These are phyloP conservation scores for Scalopus aquaticus DNA, from an alignment of 2,113 vertebrate genomes.

Conservation along the genomic window DNA sequence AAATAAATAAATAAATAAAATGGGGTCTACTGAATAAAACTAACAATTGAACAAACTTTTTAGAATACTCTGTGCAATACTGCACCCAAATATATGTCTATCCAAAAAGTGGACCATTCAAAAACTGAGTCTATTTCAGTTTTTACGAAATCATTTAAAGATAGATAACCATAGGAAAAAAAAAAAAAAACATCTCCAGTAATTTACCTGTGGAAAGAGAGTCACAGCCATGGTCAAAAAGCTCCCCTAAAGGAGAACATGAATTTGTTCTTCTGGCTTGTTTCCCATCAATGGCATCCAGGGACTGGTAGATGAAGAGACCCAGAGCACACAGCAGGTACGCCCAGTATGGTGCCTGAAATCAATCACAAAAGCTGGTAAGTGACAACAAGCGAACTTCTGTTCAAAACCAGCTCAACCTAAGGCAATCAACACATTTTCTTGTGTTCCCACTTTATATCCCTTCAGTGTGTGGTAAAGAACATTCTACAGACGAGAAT, in stretches of 20 bases:
- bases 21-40: background rate
- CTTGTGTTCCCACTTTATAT: background rate
- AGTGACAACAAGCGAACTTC: slow-evolving; percentile 11
- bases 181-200: background rate
- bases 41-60: background rate
- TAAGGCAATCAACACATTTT: background rate
- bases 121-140: background rate
- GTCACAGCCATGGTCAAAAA: slow-evolving; percentile 99
- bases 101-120: background rate
- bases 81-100: background rate
- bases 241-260: slow-evolving; percentile 95
- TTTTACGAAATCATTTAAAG: background rate
- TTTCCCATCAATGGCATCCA: slow-evolving; percentile 98
- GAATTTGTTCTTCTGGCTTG: slow-evolving; percentile 97
- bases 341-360: slow-evolving; percentile 94
- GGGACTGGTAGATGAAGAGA: slow-evolving; percentile 96
- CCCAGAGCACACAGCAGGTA: slow-evolving; percentile 92
- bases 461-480: background rate
- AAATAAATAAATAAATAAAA: too few relatives aligned
- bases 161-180: background rate
- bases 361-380: slow-evolving; percentile 34
- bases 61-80: background rate
- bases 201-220: slow-evolving; percentile 95
- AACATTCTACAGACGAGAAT: background rate
- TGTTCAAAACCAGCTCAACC: background rate